Evolutionary conservation across 2,113 vertebrate species (phyloP).

Genomic region (Spilogale gracilis): DNA sequence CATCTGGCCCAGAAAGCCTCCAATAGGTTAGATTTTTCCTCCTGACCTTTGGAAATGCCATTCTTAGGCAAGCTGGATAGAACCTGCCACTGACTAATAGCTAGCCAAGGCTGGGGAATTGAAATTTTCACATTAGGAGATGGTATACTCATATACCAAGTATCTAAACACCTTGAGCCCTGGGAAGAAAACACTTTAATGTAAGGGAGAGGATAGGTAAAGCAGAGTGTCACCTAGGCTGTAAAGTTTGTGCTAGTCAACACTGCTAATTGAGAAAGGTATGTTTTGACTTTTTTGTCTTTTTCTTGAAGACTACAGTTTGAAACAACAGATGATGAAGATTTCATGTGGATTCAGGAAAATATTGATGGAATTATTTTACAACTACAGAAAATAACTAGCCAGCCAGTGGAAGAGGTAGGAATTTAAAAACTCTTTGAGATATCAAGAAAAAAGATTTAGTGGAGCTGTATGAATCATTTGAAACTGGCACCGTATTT

Average conservation of each 20-base stretch:
- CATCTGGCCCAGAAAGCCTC: conserved; percentile 88
- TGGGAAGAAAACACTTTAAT: not conserved
- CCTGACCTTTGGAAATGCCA: not conserved
- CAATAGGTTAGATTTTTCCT: conserved; percentile 87
- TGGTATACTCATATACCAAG: not conserved
- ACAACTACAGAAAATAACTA: conserved; percentile 89
- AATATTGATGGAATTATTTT: conserved; percentile 91
- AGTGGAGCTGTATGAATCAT: not conserved
- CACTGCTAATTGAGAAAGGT: not conserved
- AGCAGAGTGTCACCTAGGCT: not conserved
- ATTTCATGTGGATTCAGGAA: conserved; percentile 90
- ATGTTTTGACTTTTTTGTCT: not conserved
- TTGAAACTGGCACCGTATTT: conserved; percentile 36
- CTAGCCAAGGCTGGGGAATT: not conserved
- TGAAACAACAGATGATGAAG: conserved; percentile 90
- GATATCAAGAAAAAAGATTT: not conserved
- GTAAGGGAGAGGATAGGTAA: not conserved
- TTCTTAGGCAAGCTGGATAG: not conserved
- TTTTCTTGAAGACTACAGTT: conserved; percentile 88
- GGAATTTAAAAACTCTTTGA: not conserved
- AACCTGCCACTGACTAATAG: conserved; percentile 30
- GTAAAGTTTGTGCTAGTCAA: not conserved
- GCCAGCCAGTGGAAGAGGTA: conserved; percentile 88
- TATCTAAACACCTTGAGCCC: not conserved
- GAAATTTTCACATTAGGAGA: conserved; percentile 14